Evolutionary conservation across 2,888 invertebrate species (phyloP).

Genomic region (Dynastes grantii): DNA sequence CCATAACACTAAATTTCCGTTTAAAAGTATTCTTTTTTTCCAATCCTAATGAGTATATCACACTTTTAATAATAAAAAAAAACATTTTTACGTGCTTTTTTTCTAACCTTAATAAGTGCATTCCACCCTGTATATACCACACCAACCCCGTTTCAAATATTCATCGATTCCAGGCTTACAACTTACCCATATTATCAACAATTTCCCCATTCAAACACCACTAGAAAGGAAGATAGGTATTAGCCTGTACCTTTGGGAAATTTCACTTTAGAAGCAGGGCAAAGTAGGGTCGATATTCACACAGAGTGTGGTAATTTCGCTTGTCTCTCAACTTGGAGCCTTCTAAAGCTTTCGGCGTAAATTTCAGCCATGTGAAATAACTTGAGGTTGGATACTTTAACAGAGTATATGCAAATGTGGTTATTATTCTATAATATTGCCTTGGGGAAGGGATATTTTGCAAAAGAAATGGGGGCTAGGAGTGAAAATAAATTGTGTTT

Average conservation of each 20-base stretch:
- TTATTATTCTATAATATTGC: too few relatives aligned
- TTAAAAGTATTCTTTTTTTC: background rate
- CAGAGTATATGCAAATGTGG: too few relatives aligned
- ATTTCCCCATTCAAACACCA: background rate
- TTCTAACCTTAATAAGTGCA: background rate
- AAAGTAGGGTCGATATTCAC: background rate
- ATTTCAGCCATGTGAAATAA: too few relatives aligned
- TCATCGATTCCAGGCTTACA: background rate
- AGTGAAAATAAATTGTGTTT: too few relatives aligned
- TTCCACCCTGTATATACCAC: too few relatives aligned
- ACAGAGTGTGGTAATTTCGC: too few relatives aligned
- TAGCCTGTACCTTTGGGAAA: slow-evolving; percentile 41
- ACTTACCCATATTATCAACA: background rate
- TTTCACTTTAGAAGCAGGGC: background rate
- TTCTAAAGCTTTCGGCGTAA: too few relatives aligned
- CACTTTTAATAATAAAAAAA: too few relatives aligned
- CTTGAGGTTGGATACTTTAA: too few relatives aligned
- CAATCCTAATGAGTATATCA: background rate
- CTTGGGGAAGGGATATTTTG: too few relatives aligned
- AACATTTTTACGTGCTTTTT: background rate
- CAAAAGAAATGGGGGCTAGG: too few relatives aligned
- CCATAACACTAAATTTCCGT: background rate
- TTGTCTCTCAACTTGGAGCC: too few relatives aligned
- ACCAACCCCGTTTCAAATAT: background rate
- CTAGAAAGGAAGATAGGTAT: slow-evolving; percentile 17